Percentiles rank a stretch among this genome's conserved stretches.
Evolutionary conservation across 2,113 vertebrate species (phyloP).

Genomic region (Uropsilus gracilis): DNA sequence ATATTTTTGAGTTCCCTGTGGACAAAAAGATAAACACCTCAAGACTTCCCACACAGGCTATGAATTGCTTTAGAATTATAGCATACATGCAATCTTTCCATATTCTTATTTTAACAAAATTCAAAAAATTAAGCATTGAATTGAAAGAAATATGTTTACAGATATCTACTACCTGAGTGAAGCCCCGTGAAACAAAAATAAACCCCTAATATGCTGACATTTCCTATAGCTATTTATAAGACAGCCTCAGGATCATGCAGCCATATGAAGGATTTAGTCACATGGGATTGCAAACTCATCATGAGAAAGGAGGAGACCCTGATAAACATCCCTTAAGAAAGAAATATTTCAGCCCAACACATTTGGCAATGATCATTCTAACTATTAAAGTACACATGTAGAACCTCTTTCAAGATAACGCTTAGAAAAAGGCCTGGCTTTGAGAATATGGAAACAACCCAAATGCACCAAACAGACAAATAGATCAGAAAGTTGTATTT

Average conservation of each 20-base stretch:
- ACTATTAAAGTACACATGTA: neutral
- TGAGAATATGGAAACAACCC: neutral
- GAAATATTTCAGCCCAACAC: neutral
- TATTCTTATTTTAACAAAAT: slow-evolving; percentile 14
- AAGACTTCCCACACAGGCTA: slow-evolving; percentile 8
- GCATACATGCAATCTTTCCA: neutral
- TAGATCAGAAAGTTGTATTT: too few relatives aligned
- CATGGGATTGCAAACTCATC: neutral
- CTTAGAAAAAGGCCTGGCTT: neutral
- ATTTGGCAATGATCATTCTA: neutral
- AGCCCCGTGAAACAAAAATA: neutral
- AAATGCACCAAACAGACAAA: too few relatives aligned
- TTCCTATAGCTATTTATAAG: neutral
- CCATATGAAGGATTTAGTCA: neutral
- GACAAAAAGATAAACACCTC: slow-evolving; percentile 65
- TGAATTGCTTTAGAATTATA: neutral
- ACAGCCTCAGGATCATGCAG: neutral
- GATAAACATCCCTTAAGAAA: neutral
- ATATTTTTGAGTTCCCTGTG: slow-evolving; percentile 82
- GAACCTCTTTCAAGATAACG: neutral
- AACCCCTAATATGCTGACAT: neutral
- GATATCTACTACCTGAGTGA: neutral
- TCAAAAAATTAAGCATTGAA: neutral
- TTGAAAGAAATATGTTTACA: neutral
- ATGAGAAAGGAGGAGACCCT: neutral